Conservation (phyloP, 2,113 vertebrate species). For the Leucopsar rothschildi region DNA sequence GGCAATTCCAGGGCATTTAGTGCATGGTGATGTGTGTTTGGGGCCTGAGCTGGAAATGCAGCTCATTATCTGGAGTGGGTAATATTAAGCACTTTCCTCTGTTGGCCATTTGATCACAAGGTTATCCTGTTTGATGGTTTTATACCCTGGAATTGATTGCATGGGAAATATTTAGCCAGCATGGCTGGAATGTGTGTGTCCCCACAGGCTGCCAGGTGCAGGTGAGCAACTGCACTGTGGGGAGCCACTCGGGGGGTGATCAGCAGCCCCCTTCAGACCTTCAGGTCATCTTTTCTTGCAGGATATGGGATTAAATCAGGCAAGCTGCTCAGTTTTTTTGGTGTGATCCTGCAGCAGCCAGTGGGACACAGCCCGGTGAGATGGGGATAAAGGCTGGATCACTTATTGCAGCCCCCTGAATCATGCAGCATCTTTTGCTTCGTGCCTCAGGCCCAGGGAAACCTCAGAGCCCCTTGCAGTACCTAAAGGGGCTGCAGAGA, state of each 20-base stretch:
- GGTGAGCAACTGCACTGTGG: neutral
- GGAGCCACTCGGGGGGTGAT: neutral
- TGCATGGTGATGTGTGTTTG: constrained; percentile 16
- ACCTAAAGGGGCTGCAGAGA: neutral
- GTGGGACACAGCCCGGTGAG: fast-evolving
- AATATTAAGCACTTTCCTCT: constrained; percentile 59
- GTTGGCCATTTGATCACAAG: constrained; percentile 59
- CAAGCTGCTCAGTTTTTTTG: neutral
- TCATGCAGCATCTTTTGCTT: fast-evolving
- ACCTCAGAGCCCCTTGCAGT: neutral
- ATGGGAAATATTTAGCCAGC: constrained; percentile 25
- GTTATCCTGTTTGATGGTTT: constrained; percentile 46
- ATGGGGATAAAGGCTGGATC: neutral
- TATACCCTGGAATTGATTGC: constrained; percentile 42
- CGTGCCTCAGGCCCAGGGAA: fast-evolving
- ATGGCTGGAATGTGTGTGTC: neutral
- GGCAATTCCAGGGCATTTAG: constrained; percentile 22
- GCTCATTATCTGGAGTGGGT: constrained; percentile 54
- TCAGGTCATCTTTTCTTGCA: neutral
- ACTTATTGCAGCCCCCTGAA: neutral
- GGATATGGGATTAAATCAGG: neutral
- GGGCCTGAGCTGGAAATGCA: constrained; percentile 29
- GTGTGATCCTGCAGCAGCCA: neutral
- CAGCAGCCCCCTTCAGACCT: neutral
- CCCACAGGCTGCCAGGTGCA: neutral